Conservation (phyloP, 2,888 invertebrate species). For the Agrochola macilenta region DNA sequence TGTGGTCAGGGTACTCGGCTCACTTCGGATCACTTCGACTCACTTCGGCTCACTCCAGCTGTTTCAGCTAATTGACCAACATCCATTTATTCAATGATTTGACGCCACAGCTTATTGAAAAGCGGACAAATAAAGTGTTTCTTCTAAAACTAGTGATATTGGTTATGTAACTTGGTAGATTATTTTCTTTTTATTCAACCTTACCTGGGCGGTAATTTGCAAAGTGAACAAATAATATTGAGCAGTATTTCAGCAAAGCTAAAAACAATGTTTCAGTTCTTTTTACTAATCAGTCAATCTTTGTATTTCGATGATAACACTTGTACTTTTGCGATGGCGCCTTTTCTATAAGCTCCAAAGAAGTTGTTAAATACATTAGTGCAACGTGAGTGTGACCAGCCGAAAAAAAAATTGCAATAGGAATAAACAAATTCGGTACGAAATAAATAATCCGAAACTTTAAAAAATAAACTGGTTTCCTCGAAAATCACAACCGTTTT, state of each 20-base stretch:
- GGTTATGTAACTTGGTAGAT: background rate
- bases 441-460: background rate
- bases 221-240: background rate
- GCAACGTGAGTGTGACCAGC: background rate
- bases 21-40: constrained; percentile 28
- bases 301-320: background rate
- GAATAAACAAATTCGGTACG: background rate
- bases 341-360: background rate
- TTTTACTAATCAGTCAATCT: background rate
- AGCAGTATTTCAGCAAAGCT: background rate
- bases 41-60: constrained; percentile 39
- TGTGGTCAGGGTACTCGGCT: constrained; percentile 64
- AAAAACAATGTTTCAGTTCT: too few species aligned
- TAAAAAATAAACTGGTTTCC: too few species aligned
- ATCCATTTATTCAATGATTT: constrained; percentile 57
- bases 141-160: background rate
- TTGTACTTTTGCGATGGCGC: too few species aligned
- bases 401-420: background rate
- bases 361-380: background rate
- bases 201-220: too few species aligned
- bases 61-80: constrained; percentile 62
- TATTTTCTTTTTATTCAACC: background rate
- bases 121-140: background rate
- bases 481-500: background rate
- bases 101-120: background rate